Evolutionary conservation across 2,113 vertebrate species (phyloP).

Genomic region (Geococcyx californianus): DNA sequence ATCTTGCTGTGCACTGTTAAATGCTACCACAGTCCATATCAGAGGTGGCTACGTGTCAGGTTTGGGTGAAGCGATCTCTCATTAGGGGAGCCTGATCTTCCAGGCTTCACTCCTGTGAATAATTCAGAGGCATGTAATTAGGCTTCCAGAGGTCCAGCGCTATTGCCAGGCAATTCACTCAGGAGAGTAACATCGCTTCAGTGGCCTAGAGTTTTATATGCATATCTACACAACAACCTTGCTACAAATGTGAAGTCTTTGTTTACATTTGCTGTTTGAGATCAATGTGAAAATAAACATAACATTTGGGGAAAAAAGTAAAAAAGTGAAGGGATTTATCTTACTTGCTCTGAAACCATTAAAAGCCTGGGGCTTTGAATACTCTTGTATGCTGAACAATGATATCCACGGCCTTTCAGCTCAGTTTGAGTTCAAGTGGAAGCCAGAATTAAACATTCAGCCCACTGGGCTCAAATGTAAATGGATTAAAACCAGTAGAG

Average conservation of each 20-base stretch:
- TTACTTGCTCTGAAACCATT: background rate
- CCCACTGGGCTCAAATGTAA: background rate
- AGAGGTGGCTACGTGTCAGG: background rate
- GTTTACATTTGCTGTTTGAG: background rate
- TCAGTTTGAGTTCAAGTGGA: background rate
- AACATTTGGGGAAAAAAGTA: background rate
- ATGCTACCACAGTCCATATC: background rate
- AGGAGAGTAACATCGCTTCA: background rate
- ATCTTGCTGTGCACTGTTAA: background rate
- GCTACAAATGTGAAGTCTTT: background rate
- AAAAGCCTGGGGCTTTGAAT: background rate
- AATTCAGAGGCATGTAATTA: background rate
- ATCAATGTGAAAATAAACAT: background rate
- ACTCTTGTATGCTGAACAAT: background rate
- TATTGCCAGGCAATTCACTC: background rate
- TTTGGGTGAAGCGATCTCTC: background rate
- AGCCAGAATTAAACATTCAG: background rate
- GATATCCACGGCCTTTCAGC: background rate
- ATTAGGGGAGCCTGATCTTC: background rate
- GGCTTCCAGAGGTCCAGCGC: background rate
- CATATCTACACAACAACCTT: background rate
- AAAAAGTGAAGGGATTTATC: background rate
- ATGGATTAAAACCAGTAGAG: background rate
- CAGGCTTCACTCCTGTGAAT: background rate
- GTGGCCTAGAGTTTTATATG: background rate